Base-by-base conservation (phyloP, 2,888 invertebrate genomes). In the Glyphotaelius pellucidus region DNA sequence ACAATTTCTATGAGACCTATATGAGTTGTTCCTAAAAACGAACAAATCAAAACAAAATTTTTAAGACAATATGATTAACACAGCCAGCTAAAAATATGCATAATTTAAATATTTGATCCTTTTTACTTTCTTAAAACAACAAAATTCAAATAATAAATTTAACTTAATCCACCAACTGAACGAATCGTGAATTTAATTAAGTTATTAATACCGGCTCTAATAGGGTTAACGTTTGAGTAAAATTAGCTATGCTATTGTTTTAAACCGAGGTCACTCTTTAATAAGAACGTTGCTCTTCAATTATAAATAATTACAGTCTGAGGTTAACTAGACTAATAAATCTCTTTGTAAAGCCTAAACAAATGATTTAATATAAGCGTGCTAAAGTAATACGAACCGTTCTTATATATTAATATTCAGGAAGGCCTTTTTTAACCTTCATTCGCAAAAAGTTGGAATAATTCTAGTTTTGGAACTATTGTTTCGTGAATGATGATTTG, bases 221-320 rank as follows among this genome's bases (percentile, higher is more conserved):
- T n/a, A n/a, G 67, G 67, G 67, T 67, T 67, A 67, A 7, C 67
- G 67, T 67, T 67, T n/a, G 67, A 19, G 25, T 9, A 67, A 67
- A 67, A n/a, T 67, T 67, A 67, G 25, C 67, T 31, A 32, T 15
- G 81, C 81, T 81, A 81, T 81, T 81, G 81, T 81, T 81, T 31
- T 32, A 31, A 31, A 81, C 19, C 81, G 81, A 81, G 81, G 81
- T 32, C 81, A 81, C 67, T 81, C 15, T 32, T 32, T 81, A 81
- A 81, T 31, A 15, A 15, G 81, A 31, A 9, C 32, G 32, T 32
- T 81, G 81, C 30, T 81, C 81, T 81, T 81, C 81, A 81, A 81
- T 67, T 67, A 67, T 67, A 67, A 67, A n/a, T 67, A 67, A 67
- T 67, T 67, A 67, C 67, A n/a, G 67, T 9, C 67, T 67, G 67